These are phyloP conservation scores for Poeciliopsis gracilis DNA, from an alignment of 2,797 vertebrate species.

Conservation along the genomic window DNA sequence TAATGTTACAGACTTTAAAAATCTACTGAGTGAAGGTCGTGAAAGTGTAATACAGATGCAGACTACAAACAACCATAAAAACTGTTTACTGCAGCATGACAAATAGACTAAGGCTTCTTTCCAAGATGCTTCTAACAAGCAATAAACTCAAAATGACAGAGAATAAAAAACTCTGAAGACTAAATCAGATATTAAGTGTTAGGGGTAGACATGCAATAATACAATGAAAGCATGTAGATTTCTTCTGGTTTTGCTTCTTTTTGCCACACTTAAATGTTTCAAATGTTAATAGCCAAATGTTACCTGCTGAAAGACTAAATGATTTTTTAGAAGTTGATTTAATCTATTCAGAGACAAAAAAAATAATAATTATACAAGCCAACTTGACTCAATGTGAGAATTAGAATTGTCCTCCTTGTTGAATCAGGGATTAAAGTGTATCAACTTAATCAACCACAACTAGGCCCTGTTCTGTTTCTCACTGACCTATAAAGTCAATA, in stretches of 20 bases:
- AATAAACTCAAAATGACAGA: neutral
- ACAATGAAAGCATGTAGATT: neutral
- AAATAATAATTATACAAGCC: neutral
- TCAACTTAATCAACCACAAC: neutral
- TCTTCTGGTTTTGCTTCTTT: neutral
- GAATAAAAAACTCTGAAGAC: neutral
- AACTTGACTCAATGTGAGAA: neutral
- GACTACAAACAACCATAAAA: neutral
- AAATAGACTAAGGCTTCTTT: neutral
- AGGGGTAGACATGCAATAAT: neutral
- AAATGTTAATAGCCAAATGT: neutral
- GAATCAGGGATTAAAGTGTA: neutral
- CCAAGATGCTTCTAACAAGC: neutral
- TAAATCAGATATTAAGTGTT: neutral
- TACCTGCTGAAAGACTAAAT: neutral
- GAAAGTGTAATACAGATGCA: neutral
- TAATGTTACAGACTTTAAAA: neutral
- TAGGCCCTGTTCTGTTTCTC: neutral
- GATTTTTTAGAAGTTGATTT: neutral
- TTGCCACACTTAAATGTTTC: too few relatives aligned
- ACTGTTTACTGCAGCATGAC: neutral
- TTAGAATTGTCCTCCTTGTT: neutral
- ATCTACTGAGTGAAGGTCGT: neutral
- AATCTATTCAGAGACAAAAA: neutral
- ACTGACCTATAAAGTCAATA: neutral